phyloP scores from a whole-genome alignment of 2,113 vertebrate genomes.

The Myrmecophaga tridactyla region DNA sequence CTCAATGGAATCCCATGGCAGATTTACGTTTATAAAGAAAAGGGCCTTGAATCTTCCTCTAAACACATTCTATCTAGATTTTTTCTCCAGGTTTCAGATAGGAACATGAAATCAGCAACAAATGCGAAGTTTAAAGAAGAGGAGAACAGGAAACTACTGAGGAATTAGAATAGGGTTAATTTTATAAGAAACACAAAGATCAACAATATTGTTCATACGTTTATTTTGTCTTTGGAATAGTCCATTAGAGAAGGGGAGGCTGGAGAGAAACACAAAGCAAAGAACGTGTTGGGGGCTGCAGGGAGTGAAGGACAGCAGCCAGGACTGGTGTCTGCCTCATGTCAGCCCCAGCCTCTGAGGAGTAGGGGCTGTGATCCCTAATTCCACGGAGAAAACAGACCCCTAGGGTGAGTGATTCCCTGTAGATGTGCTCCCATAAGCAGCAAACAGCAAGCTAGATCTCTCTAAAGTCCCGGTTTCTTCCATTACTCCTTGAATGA shows the following conservation, averaged over 20 bases:
- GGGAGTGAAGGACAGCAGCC: background rate
- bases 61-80: background rate
- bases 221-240: background rate
- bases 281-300: rapidly evolving
- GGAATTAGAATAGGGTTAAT: background rate
- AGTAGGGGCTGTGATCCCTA: background rate
- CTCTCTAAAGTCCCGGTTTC: background rate
- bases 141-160: background rate
- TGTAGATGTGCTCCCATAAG: background rate
- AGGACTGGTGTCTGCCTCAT: background rate
- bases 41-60: background rate
- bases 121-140: background rate
- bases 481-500: background rate
- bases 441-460: background rate
- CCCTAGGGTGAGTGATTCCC: background rate
- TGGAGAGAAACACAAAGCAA: background rate
- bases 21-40: background rate
- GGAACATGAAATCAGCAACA: background rate
- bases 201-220: background rate
- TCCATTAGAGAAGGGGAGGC: background rate
- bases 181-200: background rate
- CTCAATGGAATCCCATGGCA: background rate
- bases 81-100: background rate
- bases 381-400: background rate
- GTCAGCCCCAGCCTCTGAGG: background rate